phyloP scores from a whole-genome alignment of 2,113 vertebrate species.

The Fulica atra region DNA sequence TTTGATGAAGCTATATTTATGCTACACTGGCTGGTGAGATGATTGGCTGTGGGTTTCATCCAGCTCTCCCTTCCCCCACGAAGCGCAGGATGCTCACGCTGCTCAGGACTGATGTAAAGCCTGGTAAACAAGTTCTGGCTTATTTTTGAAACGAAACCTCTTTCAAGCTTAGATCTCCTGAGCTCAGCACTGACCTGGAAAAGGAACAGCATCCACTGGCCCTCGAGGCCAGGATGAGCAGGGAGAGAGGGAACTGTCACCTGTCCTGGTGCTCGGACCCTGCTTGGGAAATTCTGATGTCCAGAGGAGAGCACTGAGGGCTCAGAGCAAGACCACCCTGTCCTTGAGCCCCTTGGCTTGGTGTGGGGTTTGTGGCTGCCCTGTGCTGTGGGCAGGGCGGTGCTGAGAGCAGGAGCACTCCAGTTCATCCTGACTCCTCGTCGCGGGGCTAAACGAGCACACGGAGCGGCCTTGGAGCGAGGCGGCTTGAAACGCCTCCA shows the following conservation, averaged over 20 bases:
- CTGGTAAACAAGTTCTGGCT: slow-evolving; percentile 6
- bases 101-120: not conserved
- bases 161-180: not conserved
- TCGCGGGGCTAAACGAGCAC: not conserved
- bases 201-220: fast-evolving
- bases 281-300: not conserved
- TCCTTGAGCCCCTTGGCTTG: not conserved
- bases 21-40: not conserved
- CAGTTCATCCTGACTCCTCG: fast-evolving
- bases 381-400: fast-evolving
- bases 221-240: fast-evolving
- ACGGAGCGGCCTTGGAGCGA: not conserved
- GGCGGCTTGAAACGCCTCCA: slow-evolving; percentile 45
- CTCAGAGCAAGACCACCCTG: not conserved
- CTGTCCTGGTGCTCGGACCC: not conserved
- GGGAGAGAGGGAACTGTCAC: not conserved
- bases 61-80: slow-evolving; percentile 35
- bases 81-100: not conserved
- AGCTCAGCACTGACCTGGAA: fast-evolving
- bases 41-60: slow-evolving; percentile 8
- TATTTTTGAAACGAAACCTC: not conserved
- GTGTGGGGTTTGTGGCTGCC: fast-evolving
- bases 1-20: not conserved
- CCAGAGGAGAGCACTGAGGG: not conserved
- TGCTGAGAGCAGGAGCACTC: not conserved